These are phyloP conservation scores for Sycophila texana DNA, from an alignment of 2,888 invertebrate genomes.

Conservation along the genomic window DNA sequence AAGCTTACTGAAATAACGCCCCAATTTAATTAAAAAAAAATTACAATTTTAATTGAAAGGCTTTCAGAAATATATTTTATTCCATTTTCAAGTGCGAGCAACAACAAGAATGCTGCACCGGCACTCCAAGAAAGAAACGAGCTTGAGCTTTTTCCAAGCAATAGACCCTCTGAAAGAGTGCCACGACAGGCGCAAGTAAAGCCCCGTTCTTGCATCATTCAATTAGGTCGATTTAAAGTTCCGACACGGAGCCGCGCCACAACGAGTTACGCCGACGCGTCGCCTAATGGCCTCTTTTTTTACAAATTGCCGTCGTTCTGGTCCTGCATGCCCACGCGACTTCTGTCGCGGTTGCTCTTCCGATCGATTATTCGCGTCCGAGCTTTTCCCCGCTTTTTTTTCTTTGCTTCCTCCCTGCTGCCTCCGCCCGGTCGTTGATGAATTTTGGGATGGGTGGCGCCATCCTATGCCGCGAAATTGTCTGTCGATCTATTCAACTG, in stretches of 20 bases:
- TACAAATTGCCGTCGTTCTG: no score
- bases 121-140: no score
- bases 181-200: no score
- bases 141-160: no score
- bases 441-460: constrained; percentile 29
- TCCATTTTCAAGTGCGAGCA: no score
- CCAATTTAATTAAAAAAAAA: no score
- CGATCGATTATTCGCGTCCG: constrained; percentile 3
- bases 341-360: background rate
- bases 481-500: constrained; percentile 20
- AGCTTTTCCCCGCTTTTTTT: background rate
- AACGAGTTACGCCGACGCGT: background rate
- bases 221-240: constrained; percentile 5
- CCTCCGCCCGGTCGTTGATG: background rate
- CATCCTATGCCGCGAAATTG: constrained; percentile 18
- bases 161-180: no score
- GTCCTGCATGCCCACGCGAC: no score
- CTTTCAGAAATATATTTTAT: no score
- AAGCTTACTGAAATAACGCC: no score
- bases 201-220: constrained; percentile 10
- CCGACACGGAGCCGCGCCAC: background rate
- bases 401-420: background rate
- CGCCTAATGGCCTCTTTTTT: background rate
- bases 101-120: no score
- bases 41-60: no score